These are phyloP conservation scores for Campopleginae sp. DNA, from an alignment of 2,888 invertebrate genomes.

Conservation along the genomic window DNA sequence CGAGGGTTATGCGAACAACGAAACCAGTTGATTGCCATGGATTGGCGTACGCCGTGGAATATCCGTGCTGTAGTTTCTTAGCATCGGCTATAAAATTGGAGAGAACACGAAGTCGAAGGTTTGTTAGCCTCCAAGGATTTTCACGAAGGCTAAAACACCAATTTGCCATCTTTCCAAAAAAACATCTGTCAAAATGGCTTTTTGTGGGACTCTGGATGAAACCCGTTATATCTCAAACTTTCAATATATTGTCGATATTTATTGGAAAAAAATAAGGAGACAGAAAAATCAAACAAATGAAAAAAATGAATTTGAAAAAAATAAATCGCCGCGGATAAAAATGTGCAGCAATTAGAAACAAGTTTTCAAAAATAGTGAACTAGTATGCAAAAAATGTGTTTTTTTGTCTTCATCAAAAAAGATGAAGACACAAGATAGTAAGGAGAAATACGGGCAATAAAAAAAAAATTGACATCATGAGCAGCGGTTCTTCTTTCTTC, in stretches of 20 bases:
- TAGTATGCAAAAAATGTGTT: not conserved
- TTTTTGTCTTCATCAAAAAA: not conserved
- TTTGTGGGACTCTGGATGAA: constrained; percentile 52
- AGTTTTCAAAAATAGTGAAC: not conserved
- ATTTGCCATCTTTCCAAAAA: constrained; percentile 77
- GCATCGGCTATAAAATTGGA: constrained; percentile 18
- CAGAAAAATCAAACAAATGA: not conserved
- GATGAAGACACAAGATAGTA: too few species aligned
- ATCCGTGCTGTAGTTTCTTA: not conserved
- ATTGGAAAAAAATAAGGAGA: not conserved
- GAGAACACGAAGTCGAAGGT: constrained; percentile 40
- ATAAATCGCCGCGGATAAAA: not conserved
- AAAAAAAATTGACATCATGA: not conserved
- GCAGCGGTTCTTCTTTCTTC: not conserved
- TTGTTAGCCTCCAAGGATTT: constrained; percentile 54
- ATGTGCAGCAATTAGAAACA: not conserved
- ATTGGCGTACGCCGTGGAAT: constrained; percentile 7
- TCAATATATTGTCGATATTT: not conserved
- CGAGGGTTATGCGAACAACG: constrained; percentile 59
- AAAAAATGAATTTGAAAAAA: not conserved
- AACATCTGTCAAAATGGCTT: constrained; percentile 80
- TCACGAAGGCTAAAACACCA: constrained; percentile 76
- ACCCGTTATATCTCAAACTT: constrained; percentile 55
- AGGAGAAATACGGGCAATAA: not conserved
- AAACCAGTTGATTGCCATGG: constrained; percentile 35